These are phyloP conservation scores for Strigamia crassipes DNA, from an alignment of 2,888 invertebrate species.

Conservation along the genomic window DNA sequence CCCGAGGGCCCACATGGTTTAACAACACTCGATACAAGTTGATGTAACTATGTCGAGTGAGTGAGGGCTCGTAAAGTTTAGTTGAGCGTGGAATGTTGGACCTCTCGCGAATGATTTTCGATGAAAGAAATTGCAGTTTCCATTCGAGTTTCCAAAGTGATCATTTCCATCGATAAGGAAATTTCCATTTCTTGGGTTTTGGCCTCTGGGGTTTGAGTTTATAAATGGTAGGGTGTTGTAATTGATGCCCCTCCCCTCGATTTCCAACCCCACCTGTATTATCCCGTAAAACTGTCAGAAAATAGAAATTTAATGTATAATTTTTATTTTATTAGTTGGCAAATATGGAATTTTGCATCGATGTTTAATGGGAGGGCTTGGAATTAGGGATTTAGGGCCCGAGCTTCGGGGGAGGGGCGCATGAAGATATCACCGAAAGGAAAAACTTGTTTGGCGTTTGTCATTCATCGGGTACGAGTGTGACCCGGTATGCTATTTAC, in stretches of 20 bases:
- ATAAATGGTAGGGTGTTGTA: constrained; percentile 42
- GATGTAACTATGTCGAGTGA: background rate
- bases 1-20: constrained; percentile 12
- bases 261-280: constrained; percentile 36
- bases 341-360: background rate
- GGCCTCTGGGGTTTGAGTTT: background rate
- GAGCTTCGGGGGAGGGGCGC: too few species aligned
- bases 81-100: background rate
- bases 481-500: too few species aligned
- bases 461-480: too few species aligned
- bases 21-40: constrained; percentile 7
- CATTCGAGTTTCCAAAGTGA: background rate
- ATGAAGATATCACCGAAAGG: too few species aligned
- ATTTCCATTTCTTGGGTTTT: constrained; percentile 14
- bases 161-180: background rate
- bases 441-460: too few species aligned
- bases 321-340: background rate
- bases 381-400: too few species aligned
- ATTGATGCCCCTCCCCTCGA: constrained; percentile 34
- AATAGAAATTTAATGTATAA: constrained; percentile 7
- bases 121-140: background rate
- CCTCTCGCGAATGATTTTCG: background rate
- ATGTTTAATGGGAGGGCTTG: too few species aligned
- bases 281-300: constrained; percentile 40
- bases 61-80: background rate